Evolutionary conservation across 2,888 invertebrate genomes (phyloP).

Genomic region (Agrotis exclamationis): DNA sequence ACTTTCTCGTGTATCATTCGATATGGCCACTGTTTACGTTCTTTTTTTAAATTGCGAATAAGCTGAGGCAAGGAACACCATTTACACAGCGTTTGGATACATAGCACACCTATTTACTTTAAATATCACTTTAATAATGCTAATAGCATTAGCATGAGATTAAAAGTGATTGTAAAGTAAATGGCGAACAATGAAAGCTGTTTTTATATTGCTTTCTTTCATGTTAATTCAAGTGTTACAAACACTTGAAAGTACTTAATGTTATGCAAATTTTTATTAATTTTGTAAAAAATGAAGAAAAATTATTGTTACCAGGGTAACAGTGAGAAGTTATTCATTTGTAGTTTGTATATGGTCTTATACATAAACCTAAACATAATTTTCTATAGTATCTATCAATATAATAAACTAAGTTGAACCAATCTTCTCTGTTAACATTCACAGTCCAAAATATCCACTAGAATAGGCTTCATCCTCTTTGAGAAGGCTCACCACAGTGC

Average conservation of each 20-base stretch:
- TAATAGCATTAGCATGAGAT: background rate
- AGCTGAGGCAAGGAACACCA: background rate
- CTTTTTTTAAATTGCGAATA: background rate
- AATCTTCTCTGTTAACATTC: too few relatives aligned
- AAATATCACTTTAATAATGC: background rate
- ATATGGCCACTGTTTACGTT: too few relatives aligned
- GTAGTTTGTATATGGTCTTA: too few relatives aligned
- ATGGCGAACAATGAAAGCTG: constrained; percentile 27
- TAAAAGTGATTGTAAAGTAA: constrained; percentile 26
- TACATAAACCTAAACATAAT: too few relatives aligned
- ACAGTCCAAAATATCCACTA: too few relatives aligned
- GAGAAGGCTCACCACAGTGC: too few relatives aligned
- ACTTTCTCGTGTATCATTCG: constrained; percentile 32
- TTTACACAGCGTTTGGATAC: background rate
- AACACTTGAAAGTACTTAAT: background rate
- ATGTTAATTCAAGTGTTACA: constrained; percentile 16
- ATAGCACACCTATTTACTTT: background rate
- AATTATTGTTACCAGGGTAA: background rate
- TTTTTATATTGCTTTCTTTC: constrained; percentile 1
- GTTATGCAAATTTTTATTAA: background rate
- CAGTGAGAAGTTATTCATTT: background rate
- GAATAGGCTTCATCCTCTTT: too few relatives aligned
- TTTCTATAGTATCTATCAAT: too few relatives aligned
- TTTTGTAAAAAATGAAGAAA: background rate
- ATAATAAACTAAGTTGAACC: too few relatives aligned